phyloP scores from a whole-genome alignment of 2,888 invertebrate genomes.

The Caenorhabditis imperialis region DNA sequence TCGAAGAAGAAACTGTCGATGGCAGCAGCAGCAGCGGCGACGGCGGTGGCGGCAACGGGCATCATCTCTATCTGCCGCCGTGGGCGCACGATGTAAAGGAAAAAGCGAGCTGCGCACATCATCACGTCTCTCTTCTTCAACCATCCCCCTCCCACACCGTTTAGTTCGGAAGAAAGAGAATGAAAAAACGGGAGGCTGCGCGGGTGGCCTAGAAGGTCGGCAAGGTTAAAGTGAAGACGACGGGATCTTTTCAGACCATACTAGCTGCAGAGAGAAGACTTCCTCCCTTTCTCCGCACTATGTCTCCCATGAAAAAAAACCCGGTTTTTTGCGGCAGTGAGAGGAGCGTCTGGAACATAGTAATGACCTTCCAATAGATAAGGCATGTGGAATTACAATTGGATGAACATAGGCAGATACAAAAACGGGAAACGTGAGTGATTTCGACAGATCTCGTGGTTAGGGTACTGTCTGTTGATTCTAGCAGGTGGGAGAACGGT shows the following conservation, averaged over 20 bases:
- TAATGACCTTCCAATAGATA: slow-evolving; percentile 60
- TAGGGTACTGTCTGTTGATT: slow-evolving; percentile 8
- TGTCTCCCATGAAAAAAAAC: slow-evolving; percentile 42
- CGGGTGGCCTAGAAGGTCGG: slow-evolving; percentile 47
- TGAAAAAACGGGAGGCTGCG: slow-evolving; percentile 45
- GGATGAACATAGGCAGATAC: slow-evolving; percentile 48
- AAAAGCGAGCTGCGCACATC: slow-evolving; percentile 50
- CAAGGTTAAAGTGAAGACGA: slow-evolving; percentile 51
- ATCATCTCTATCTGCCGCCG: slow-evolving; percentile 48
- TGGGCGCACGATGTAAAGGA: slow-evolving; percentile 47
- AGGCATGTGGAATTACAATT: slow-evolving; percentile 52
- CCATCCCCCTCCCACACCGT: slow-evolving; percentile 33
- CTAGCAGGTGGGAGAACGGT: slow-evolving; percentile 1
- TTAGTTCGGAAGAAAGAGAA: slow-evolving; percentile 52
- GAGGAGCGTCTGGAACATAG: slow-evolving; percentile 57
- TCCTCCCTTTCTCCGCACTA: slow-evolving; percentile 49
- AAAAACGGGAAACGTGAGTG: slow-evolving; percentile 32
- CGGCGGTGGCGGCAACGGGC: slow-evolving; percentile 35
- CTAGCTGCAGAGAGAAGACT: slow-evolving; percentile 47
- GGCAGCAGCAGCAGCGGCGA: slow-evolving; percentile 47
- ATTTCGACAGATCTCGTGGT: slow-evolving; percentile 47
- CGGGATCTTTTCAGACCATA: slow-evolving; percentile 54
- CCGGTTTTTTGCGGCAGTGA: slow-evolving; percentile 50
- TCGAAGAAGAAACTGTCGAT: slow-evolving; percentile 54
- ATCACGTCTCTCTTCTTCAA: slow-evolving; percentile 33